phyloP scores from a whole-genome alignment of 2,888 invertebrate genomes.

The Pyrgus malvae region DNA sequence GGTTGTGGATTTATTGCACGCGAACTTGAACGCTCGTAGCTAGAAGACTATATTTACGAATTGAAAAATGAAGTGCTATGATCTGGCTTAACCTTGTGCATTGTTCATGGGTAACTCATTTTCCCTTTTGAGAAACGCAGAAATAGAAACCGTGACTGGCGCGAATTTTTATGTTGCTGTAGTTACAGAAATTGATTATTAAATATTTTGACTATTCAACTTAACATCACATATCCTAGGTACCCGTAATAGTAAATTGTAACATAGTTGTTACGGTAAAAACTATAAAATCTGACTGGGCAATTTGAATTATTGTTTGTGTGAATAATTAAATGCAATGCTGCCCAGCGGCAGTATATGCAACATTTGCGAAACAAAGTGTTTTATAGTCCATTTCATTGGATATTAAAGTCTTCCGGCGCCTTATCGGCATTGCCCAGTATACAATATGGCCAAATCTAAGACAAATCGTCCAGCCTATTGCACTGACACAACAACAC shows the following conservation, averaged over 20 bases:
- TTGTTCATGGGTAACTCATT: neutral
- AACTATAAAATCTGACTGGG: neutral
- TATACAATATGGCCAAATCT: constrained; percentile 48
- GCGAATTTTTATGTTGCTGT: too few species aligned
- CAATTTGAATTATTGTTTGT: constrained; percentile 16
- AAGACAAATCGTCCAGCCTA: constrained; percentile 55
- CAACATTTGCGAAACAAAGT: constrained; percentile 26
- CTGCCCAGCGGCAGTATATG: constrained; percentile 21
- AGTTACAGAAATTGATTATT: too few species aligned
- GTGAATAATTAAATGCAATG: constrained; percentile 15
- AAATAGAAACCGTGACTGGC: neutral
- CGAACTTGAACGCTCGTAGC: constrained; percentile 19
- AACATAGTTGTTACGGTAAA: neutral
- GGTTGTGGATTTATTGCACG: constrained; percentile 44
- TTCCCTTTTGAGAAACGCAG: constrained; percentile 1
- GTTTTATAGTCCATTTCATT: constrained; percentile 27
- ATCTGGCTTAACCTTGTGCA: neutral
- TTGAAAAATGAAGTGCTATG: constrained; percentile 5
- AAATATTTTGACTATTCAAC: too few species aligned
- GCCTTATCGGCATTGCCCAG: constrained; percentile 41
- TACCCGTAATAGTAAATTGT: neutral
- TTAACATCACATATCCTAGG: too few species aligned
- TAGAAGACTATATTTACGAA: constrained; percentile 17
- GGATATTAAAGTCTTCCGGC: constrained; percentile 28
- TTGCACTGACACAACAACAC: constrained; percentile 48